A percentile compares a stretch with the other conserved stretches of the same genome.
These are phyloP conservation scores for Spea multiplicata DNA, from an alignment of 2,113 vertebrate species.

Conservation along the genomic window DNA sequence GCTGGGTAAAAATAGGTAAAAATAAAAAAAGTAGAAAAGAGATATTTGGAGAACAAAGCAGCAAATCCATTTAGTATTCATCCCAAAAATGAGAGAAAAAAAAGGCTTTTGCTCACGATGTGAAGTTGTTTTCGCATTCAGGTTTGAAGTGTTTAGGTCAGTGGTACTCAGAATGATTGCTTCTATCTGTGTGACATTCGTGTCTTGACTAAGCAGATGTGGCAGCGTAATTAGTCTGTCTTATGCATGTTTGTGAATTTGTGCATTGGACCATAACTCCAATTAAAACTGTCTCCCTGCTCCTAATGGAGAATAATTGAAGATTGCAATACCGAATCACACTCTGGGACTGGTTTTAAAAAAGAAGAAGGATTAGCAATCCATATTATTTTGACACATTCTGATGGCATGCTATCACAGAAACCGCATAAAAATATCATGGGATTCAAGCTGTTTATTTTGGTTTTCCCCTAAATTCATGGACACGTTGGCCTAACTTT, in stretches of 20 bases:
- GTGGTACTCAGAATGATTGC: constrained; percentile 13
- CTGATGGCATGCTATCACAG: too few species aligned
- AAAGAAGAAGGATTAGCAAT: constrained; percentile 7
- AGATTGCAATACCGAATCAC: constrained; percentile 29
- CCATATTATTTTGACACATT: not conserved
- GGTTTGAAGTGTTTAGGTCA: constrained; percentile 23
- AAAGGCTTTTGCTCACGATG: constrained; percentile 6
- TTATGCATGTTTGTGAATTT: constrained; percentile 46
- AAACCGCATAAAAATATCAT: not conserved
- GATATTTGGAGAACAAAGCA: not conserved
- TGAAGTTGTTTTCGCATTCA: constrained; percentile 8
- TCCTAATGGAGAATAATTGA: constrained; percentile 44
- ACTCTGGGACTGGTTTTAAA: not conserved
- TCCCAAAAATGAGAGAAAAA: not conserved
- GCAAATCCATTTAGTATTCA: not conserved
- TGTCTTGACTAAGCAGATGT: constrained; percentile 45
- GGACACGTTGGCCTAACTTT: too few species aligned
- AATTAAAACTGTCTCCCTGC: constrained; percentile 39
- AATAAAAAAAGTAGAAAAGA: not conserved
- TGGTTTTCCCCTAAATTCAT: too few species aligned
- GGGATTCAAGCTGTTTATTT: too few species aligned
- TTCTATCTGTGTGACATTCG: constrained; percentile 33
- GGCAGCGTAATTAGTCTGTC: constrained; percentile 40
- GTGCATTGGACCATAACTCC: constrained; percentile 42
- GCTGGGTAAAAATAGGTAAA: too few species aligned